phyloP scores from a whole-genome alignment of 2,888 invertebrate genomes.

The Sesia apiformis region DNA sequence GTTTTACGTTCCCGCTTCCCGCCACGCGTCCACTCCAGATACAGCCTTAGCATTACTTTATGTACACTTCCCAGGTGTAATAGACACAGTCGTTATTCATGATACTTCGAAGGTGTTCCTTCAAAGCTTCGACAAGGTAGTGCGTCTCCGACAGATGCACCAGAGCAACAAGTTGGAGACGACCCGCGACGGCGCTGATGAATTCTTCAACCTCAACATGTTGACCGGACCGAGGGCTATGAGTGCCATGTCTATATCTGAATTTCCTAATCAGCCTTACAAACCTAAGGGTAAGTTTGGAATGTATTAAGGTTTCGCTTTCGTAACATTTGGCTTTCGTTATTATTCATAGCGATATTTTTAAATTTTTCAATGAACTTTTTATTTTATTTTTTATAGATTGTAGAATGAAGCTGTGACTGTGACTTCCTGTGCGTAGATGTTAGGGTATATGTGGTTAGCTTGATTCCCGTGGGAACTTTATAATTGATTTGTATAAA shows the following conservation, averaged over 20 bases:
- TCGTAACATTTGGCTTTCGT: neutral
- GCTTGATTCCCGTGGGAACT: too few relatives aligned
- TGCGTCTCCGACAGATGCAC: conserved; percentile 58
- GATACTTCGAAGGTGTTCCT: conserved; percentile 76
- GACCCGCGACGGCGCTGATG: conserved; percentile 38
- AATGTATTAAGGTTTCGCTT: neutral
- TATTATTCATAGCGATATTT: too few relatives aligned
- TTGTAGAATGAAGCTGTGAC: too few relatives aligned
- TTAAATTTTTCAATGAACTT: too few relatives aligned
- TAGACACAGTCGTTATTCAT: conserved; percentile 76
- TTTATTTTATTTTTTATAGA: too few relatives aligned
- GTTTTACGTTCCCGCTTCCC: too few relatives aligned
- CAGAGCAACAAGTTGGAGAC: conserved; percentile 41
- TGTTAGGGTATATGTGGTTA: too few relatives aligned
- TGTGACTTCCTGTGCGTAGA: too few relatives aligned
- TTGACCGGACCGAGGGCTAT: conserved; percentile 39
- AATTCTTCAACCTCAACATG: conserved; percentile 62
- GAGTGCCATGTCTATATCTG: conserved; percentile 36
- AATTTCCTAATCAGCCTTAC: neutral
- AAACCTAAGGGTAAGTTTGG: neutral
- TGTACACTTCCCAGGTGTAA: conserved; percentile 47
- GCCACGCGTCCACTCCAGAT: too few relatives aligned
- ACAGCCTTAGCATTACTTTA: too few relatives aligned
- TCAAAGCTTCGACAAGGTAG: conserved; percentile 75
- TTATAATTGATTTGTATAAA: too few relatives aligned